Conservation (phyloP, 2,888 invertebrate species). For the Trichogramma evanescens region DNA sequence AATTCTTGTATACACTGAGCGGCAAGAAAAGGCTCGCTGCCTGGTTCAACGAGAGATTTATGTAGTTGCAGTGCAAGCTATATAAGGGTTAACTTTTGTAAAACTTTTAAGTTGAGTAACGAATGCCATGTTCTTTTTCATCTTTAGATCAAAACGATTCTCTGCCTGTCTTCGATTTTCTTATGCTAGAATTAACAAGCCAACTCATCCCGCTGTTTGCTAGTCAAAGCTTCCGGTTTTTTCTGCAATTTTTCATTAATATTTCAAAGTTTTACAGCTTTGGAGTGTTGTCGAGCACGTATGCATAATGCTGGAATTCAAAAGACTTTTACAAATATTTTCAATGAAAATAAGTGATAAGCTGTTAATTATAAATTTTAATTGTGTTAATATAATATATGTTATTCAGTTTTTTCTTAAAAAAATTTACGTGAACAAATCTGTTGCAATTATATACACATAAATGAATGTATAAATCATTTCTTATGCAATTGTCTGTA, state of each 20-base stretch:
- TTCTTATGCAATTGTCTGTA: too few species aligned
- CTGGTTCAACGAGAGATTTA: slow-evolving; percentile 17
- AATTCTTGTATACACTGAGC: slow-evolving; percentile 1
- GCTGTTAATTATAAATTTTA: background rate
- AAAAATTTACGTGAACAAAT: background rate
- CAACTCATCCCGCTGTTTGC: background rate
- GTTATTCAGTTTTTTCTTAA: background rate
- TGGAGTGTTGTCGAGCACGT: background rate
- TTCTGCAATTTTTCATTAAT: background rate
- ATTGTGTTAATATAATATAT: background rate
- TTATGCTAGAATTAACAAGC: slow-evolving; percentile 14
- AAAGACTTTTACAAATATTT: background rate
- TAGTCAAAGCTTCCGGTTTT: background rate
- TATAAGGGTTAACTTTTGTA: slow-evolving; percentile 17
- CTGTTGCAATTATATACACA: too few species aligned
- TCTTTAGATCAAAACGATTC: slow-evolving; percentile 12
- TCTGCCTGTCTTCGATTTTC: slow-evolving; percentile 4
- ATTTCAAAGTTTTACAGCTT: background rate
- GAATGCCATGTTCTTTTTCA: slow-evolving; percentile 14
- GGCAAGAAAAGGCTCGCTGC: background rate
- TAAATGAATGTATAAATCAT: too few species aligned
- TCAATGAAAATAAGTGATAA: background rate
- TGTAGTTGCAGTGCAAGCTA: slow-evolving; percentile 6
- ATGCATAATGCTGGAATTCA: background rate
- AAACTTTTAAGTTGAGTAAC: slow-evolving; percentile 7